These are phyloP conservation scores for Antidorcas marsupialis DNA, from an alignment of 2,113 vertebrate species.

Conservation along the genomic window DNA sequence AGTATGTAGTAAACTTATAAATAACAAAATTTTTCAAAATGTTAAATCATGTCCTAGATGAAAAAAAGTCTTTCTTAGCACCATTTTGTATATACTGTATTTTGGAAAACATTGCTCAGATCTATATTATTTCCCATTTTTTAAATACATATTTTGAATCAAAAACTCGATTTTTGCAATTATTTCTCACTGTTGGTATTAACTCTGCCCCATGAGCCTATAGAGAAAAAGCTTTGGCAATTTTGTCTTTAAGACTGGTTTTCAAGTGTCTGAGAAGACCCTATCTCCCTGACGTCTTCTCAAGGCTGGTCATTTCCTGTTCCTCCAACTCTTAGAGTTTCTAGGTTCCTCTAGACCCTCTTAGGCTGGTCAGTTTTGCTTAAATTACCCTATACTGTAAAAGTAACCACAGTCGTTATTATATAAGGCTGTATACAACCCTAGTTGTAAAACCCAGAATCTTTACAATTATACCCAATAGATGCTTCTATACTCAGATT, in stretches of 20 bases:
- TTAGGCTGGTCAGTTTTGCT: neutral
- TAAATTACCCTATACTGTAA: neutral
- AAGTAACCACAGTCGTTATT: neutral
- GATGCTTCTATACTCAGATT: neutral
- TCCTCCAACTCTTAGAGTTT: neutral
- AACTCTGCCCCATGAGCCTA: neutral
- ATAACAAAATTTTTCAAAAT: neutral
- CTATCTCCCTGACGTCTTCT: neutral
- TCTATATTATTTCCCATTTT: neutral
- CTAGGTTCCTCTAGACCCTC: neutral
- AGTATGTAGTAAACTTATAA: neutral
- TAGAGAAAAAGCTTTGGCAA: neutral
- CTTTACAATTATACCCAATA: neutral
- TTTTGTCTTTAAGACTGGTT: neutral
- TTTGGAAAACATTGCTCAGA: neutral
- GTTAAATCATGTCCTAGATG: neutral
- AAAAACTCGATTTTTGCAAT: neutral
- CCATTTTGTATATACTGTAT: neutral
- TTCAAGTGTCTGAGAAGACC: neutral
- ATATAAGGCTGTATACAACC: neutral
- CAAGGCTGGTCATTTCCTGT: neutral
- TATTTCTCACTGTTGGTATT: constrained; percentile 1
- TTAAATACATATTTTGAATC: neutral
- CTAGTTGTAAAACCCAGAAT: neutral
- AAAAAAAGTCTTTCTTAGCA: neutral